Percentiles rank a stretch among this genome's conserved stretches.
phyloP scores from a whole-genome alignment of 2,888 invertebrate genomes.

The Incurvaria masculella region DNA sequence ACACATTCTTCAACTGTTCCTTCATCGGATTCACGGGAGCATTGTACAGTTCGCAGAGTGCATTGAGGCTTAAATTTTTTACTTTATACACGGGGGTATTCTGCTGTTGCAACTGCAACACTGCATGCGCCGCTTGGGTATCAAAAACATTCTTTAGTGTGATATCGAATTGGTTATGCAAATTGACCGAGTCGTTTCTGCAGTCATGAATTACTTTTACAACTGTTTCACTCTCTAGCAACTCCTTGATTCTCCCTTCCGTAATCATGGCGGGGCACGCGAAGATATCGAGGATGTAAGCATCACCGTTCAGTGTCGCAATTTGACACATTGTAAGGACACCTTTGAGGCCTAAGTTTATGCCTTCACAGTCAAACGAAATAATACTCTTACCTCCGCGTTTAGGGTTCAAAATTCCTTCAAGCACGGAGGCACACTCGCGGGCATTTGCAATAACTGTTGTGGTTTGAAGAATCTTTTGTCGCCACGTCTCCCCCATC shows the following conservation, averaged over 20 bases:
- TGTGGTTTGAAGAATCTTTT: conserved; percentile 76
- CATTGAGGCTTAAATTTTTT: conserved; percentile 88
- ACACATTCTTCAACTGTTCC: conserved; percentile 84
- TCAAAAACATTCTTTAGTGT: conserved; percentile 84
- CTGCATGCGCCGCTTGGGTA: conserved; percentile 91
- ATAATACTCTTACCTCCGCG: conserved; percentile 60
- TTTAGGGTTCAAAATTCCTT: conserved; percentile 64
- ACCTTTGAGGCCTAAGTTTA: conserved; percentile 86
- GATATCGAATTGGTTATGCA: conserved; percentile 83
- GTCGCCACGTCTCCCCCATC: conserved; percentile 74
- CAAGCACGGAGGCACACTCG: conserved; percentile 74
- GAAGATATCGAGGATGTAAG: conserved; percentile 85
- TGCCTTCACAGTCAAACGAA: conserved; percentile 90
- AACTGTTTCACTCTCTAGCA: conserved; percentile 78
- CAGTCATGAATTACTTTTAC: conserved; percentile 93
- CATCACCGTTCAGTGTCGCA: conserved; percentile 77
- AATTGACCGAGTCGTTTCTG: conserved; percentile 85
- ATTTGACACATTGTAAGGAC: conserved; percentile 84
- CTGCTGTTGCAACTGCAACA: conserved; percentile 85
- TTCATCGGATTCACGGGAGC: conserved; percentile 89
- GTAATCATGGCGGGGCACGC: conserved; percentile 77
- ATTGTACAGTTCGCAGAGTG: conserved; percentile 85
- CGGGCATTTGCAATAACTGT: conserved; percentile 76
- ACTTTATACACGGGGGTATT: conserved; percentile 92
- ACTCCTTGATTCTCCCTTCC: conserved; percentile 72